Base-by-base conservation (phyloP, 2,113 vertebrate genomes). In the Dunckerocampus dactyliophorus region DNA sequence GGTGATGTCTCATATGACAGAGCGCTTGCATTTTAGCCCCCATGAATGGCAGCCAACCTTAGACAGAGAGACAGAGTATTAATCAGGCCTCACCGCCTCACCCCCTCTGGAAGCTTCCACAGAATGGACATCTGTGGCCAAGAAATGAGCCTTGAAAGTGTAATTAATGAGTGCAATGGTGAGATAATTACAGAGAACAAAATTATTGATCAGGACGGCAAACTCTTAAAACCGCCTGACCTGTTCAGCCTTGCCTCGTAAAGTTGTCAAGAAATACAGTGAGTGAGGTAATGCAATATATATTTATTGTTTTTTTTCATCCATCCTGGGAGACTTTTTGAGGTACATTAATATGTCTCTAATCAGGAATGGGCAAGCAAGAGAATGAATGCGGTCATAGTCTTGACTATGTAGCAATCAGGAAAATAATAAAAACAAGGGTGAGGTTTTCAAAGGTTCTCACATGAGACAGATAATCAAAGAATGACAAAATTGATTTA, bases 121-220 rank as follows among this genome's bases (percentile, higher is more conserved):
- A 55, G 47, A 75, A 64, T 24, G 68, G 68, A 54, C 83, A 75
- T 77, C 77, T 69, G 71, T 42, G 63, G 69, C 74, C 80, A 66
- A 56, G 84, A 88, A 87, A 87, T 82, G 77, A 89, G 84, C 85
- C 87, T 85, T 85, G 84, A 85, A 86, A 84, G 81, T 81, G 78
- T 77, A 85, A 88, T 85, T 85, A 87, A 88, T 82, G 84, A 82
- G 77, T 21, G 39, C 77, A 57, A 71, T 60, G 72, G 74, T 81
- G 77, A 87, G 85, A 88, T 88, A 86, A 89, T 90, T 84, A 82
- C 74, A 74, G 65, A 28, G 71, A 76, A 80, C 70, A 79, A 82
- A 88, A 87, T 81, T 88, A 90, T 88, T 74, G 89, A 89, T 88
- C 81, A 77, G 54, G 63, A 58, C 70, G 21, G 65, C 61, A 76